A percentile compares a stretch with the other conserved stretches of the same genome.
These are phyloP conservation scores for Cyprinodon tularosa DNA, from an alignment of 2,113 vertebrate genomes.

Conservation along the genomic window DNA sequence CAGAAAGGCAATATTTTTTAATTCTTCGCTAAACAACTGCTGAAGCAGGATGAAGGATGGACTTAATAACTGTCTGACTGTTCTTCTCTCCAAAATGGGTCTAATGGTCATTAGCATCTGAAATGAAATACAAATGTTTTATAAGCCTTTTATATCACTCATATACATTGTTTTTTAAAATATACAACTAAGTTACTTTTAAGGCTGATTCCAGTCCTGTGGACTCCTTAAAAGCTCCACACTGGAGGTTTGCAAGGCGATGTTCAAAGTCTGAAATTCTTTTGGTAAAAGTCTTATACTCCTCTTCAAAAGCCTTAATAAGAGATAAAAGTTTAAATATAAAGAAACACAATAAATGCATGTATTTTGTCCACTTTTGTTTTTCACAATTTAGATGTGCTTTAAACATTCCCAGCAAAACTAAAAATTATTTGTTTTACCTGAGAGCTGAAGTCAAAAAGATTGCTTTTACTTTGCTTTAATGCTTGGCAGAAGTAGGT, in stretches of 20 bases:
- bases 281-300: conserved; percentile 79
- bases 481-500: conserved; percentile 74
- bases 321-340: conserved; percentile 2
- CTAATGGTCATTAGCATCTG: conserved; percentile 82
- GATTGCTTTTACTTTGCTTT: conserved; percentile 68
- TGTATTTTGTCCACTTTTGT: not conserved
- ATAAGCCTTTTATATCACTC: not conserved
- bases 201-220: conserved; percentile 83
- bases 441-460: conserved; percentile 70
- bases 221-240: conserved; percentile 80
- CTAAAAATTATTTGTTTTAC: conserved; percentile 54
- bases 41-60: conserved; percentile 78
- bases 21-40: conserved; percentile 78
- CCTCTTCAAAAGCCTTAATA: conserved; percentile 79
- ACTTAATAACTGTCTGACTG: conserved; percentile 82
- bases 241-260: conserved; percentile 78
- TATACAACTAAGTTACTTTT: conserved; percentile 73
- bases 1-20: conserved; percentile 79
- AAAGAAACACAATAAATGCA: not conserved
- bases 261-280: conserved; percentile 78
- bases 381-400: not conserved
- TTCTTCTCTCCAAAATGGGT: conserved; percentile 81
- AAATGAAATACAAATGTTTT: not conserved
- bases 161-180: not conserved
- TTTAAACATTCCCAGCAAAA: not conserved